Conservation (phyloP, 2,797 vertebrate genomes). For the Choloepus didactylus region DNA sequence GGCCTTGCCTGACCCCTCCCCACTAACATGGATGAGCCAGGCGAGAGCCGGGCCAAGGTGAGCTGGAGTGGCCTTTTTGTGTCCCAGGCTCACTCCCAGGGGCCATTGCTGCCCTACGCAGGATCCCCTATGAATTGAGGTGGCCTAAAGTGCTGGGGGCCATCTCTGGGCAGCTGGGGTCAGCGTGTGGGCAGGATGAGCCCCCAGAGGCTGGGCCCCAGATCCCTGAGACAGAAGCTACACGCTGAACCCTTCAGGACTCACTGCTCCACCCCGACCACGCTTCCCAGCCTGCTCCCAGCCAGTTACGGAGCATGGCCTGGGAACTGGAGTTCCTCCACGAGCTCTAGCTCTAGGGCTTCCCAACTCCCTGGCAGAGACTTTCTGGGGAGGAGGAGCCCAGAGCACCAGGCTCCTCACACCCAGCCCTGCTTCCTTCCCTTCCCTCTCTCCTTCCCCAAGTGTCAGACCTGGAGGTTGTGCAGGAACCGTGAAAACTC, state of each 20-base stretch:
- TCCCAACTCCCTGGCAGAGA: neutral
- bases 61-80: neutral
- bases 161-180: neutral
- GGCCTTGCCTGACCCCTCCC: too few species aligned
- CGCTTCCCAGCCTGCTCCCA: neutral
- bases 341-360: neutral
- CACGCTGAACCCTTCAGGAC: too few species aligned
- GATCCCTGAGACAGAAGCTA: neutral
- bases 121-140: neutral
- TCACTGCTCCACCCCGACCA: neutral
- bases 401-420: neutral
- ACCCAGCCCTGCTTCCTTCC: neutral
- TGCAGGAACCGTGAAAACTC: neutral
- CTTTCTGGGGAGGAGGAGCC: neutral
- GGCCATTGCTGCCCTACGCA: neutral
- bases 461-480: neutral
- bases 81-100: neutral
- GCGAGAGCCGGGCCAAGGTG: neutral
- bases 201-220: too few species aligned
- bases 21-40: rapidly evolving
- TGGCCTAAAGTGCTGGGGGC: too few species aligned
- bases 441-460: neutral
- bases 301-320: too few species aligned
- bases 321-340: too few species aligned
- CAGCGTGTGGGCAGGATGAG: too few species aligned